Base-by-base conservation (phyloP, 2,797 vertebrate genomes). In the Eulemur rubriventer region DNA sequence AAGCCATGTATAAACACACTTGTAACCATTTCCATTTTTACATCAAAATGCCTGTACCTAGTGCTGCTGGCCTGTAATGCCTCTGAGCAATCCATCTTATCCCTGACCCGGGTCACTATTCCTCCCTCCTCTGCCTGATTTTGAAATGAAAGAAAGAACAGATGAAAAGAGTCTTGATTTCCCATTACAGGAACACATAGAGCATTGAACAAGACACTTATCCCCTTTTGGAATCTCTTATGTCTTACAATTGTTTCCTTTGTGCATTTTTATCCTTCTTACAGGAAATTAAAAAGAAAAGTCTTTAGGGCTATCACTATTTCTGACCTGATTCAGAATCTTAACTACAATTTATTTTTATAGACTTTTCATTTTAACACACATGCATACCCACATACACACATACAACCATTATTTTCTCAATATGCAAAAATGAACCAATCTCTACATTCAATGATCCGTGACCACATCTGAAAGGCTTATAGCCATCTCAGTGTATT, bases 391-490 rank as follows among this genome's bases (percentile, higher is more conserved):
- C 59, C 12, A 73, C 59, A 75, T 65, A 89, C 50, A 35, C 35
- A 70, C n/a, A 78, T 33, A 86, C 57, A 38, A n/a, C 65, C 50
- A 89, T 81, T 90, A 96, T 97, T 88, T 85, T 96, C 94, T 96
- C 83, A 65, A 52, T 80, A 46, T 82, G 20, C 8, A 91, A 84
- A 50, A 96, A 79, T 41, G 50, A 95, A 94, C 50, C 79, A 70
- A 20, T 61, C 76, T 97, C 89, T 73, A 91, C 61, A 78, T 63
- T 91, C 65, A 95, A 33, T 96, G 91, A 95, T 87, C 94, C 9
- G 57, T 92, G 86, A 95, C 55, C 89, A 89, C 73, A 94, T 97
- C 89, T 93, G 83, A 98, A 97, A 98, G 90, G n/a, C 88, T 96
- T 95, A 43, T 9, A 97, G 92, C 89, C 89, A 97, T 95, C 35